Conservation (phyloP, 2,888 invertebrate species). For the Prenolepis imparis region DNA sequence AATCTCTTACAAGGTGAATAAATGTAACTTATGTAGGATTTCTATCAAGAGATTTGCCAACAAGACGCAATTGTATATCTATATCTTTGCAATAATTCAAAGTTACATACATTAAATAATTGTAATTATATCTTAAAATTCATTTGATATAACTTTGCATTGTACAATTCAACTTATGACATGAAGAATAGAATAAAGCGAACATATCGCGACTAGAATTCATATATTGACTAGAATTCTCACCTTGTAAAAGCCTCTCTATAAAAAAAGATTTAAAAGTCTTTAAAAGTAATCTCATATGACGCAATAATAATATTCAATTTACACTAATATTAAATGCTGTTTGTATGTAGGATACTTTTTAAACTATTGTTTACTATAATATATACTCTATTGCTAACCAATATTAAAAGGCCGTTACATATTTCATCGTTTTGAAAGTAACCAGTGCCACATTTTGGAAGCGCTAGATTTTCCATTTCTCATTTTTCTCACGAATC, state of each 20-base stretch:
- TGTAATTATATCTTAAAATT: conserved; percentile 57
- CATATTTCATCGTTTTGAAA: conserved; percentile 79
- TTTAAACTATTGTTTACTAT: conserved; percentile 64
- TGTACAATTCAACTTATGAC: conserved; percentile 66
- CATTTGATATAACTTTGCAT: conserved; percentile 70
- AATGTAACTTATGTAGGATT: conserved; percentile 40
- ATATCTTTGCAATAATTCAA: conserved; percentile 62
- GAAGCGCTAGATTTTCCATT: conserved; percentile 73
- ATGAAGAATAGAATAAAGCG: conserved; percentile 66
- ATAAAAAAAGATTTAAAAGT: conserved; percentile 61
- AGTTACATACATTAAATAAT: conserved; percentile 59
- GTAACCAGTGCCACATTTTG: conserved; percentile 80
- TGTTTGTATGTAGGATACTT: conserved; percentile 76
- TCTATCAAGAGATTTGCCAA: conserved; percentile 50
- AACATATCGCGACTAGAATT: conserved; percentile 82
- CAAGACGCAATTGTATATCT: conserved; percentile 62
- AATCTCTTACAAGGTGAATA: conserved; percentile 52
- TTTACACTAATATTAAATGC: conserved; percentile 58
- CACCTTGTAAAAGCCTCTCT: conserved; percentile 69
- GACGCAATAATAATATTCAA: conserved; percentile 48
- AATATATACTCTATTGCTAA: conserved; percentile 66
- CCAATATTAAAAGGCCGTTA: conserved; percentile 81
- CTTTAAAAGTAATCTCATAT: conserved; percentile 37
- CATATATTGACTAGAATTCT: conserved; percentile 83
- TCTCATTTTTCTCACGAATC: conserved; percentile 48